Base-by-base conservation (phyloP, 2,113 vertebrate genomes). In the Hoplias malabaricus region DNA sequence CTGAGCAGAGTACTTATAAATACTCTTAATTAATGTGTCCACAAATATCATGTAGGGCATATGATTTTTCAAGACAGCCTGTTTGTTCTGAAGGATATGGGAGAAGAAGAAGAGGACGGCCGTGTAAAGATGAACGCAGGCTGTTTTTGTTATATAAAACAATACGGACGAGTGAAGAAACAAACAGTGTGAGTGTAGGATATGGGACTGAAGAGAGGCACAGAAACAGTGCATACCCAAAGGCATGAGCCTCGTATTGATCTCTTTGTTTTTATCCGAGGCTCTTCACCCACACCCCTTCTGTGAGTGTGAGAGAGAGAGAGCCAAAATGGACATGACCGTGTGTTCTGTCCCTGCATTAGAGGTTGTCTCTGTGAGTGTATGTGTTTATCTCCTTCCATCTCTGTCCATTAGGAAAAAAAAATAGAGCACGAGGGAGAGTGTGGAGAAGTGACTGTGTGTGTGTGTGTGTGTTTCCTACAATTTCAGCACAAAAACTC, bases 171-270 rank as follows among this genome's bases (percentile, higher is more conserved):
- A n/a, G n/a, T n/a, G n/a, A n/a, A n/a, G n/a, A n/a, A n/a, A n/a
- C n/a, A n/a, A n/a, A n/a, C n/a, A n/a, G 42, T 43, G 42, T 43
- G 42, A 16, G 11, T 40, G 21, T 67, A n/a, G n/a, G n/a, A n/a
- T n/a, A n/a, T n/a, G n/a, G n/a, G n/a, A 34, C 75, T 68, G 69
- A 50, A 43, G 50, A 68, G 68, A 53, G 75, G 70, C 48, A 53
- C 61, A 46, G 29, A 21, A 65, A 40, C 27, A 59, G 69, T 53
- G 40, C 12, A 21, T 16, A 43, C 54, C 56, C 57, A 62, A 63
- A 27, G 43, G 63, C 69, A 68, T 6, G 53, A 66, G 54, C 36
- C 61, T 48, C 43, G 56, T 68, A 79, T 57, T 40, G 76, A 70
- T 56, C 16, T 63, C 23, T 40, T 43, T 59, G 33, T 48, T 62